Percentiles rank a stretch among this genome's conserved stretches.
Evolutionary conservation across 2,113 vertebrate genomes (phyloP).

Genomic region (Proteles cristata): DNA sequence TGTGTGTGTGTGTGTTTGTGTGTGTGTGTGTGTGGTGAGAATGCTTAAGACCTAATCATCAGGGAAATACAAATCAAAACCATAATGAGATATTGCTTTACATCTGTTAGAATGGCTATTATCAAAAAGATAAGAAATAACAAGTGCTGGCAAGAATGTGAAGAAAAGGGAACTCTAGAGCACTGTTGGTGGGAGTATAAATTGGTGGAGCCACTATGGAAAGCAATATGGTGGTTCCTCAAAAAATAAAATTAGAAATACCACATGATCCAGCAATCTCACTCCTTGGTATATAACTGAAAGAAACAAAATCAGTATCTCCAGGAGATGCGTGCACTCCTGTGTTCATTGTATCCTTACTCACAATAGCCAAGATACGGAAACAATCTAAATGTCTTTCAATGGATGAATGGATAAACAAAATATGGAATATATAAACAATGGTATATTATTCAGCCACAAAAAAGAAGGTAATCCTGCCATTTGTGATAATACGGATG

Average conservation of each 20-base stretch:
- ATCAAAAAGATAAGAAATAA: not conserved
- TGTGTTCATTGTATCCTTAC: not conserved
- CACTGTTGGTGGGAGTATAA: not conserved
- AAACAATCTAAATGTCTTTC: not conserved
- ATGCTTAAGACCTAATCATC: not conserved
- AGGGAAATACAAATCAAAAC: not conserved
- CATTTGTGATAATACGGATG: not conserved
- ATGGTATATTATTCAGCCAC: not conserved
- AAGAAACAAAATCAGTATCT: not conserved
- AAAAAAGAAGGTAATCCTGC: not conserved
- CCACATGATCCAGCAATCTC: not conserved
- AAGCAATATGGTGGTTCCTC: not conserved
- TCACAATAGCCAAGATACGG: not conserved
- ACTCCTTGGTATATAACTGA: not conserved
- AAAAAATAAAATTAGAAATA: not conserved
- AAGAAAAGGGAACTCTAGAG: not conserved
- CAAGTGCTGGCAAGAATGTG: not conserved
- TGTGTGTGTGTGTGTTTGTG: not conserved
- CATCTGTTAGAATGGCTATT: not conserved
- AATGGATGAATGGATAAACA: not conserved
- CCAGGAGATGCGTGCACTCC: not conserved
- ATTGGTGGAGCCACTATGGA: not conserved
- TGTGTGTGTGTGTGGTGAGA: not conserved
- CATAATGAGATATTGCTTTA: not conserved
- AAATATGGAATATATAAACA: not conserved